Percentiles rank a stretch among this genome's conserved stretches.
These are phyloP conservation scores for Emys orbicularis DNA, from an alignment of 2,797 vertebrate species.

Conservation along the genomic window DNA sequence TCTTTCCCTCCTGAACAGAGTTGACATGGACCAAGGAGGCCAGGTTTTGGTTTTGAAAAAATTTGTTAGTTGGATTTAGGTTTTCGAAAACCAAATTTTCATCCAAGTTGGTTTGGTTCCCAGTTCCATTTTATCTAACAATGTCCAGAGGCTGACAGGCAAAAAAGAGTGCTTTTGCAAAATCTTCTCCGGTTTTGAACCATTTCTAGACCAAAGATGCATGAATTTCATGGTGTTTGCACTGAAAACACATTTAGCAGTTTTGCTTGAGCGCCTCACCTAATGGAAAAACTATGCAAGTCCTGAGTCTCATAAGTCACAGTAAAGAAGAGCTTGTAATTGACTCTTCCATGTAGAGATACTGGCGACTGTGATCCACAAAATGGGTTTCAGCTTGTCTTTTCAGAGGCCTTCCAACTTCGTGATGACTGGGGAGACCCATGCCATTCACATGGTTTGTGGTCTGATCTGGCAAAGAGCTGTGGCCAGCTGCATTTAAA, in stretches of 20 bases:
- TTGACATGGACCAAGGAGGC: neutral
- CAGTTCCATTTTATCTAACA: neutral
- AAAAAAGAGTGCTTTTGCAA: neutral
- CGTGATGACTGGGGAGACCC: neutral
- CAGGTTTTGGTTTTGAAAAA: neutral
- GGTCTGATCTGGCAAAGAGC: neutral
- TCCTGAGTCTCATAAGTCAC: neutral
- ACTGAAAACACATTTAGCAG: neutral
- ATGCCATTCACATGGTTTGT: neutral
- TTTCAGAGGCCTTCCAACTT: neutral
- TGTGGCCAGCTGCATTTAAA: neutral
- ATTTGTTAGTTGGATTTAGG: neutral
- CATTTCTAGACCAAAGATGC: neutral
- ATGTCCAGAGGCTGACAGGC: neutral
- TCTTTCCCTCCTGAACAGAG: neutral
- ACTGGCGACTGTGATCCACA: neutral
- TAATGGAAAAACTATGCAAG: rapidly evolving
- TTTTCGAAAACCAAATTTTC: neutral
- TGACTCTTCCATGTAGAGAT: neutral
- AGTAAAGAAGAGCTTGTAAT: neutral
- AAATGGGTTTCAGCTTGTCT: neutral
- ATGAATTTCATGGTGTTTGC: neutral
- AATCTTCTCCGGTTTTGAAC: neutral
- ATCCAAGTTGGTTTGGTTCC: neutral
- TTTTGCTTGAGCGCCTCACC: slow-evolving; percentile 4